These are phyloP conservation scores for Diploptera punctata DNA, from an alignment of 2,888 invertebrate species.

Conservation along the genomic window DNA sequence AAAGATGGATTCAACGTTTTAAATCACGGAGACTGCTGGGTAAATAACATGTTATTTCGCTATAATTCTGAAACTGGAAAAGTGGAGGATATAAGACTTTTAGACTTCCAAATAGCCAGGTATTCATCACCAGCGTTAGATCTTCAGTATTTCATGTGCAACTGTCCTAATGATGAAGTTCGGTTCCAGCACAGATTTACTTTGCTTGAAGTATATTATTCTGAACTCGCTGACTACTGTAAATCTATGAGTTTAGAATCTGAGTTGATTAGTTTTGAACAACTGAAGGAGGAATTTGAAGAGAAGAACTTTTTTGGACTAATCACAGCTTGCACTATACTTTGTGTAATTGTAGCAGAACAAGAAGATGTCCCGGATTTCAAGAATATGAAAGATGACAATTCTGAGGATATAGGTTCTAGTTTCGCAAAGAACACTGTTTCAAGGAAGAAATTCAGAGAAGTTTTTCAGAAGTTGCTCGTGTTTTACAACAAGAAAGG, in stretches of 20 bases:
- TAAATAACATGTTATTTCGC: constrained; percentile 42
- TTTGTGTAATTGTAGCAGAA: constrained; percentile 45
- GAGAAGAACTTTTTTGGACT: too few species aligned
- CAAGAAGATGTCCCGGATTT: constrained; percentile 41
- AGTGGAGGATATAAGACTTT: constrained; percentile 35
- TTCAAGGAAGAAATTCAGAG: constrained; percentile 22
- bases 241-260: too few species aligned
- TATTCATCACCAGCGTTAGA: too few species aligned
- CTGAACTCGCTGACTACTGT: too few species aligned
- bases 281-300: too few species aligned
- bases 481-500: constrained; percentile 24
- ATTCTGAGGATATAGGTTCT: neutral
- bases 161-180: constrained; percentile 16
- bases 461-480: constrained; percentile 15
- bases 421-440: too few species aligned
- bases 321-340: constrained; percentile 42
- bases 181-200: constrained; percentile 15
- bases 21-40: constrained; percentile 43
- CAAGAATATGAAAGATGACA: constrained; percentile 15
- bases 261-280: too few species aligned
- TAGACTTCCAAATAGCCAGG: constrained; percentile 42
- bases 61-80: constrained; percentile 10
- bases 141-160: constrained; percentile 39
- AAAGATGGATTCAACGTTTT: too few species aligned
- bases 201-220: constrained; percentile 35